Evolutionary conservation across 2,888 invertebrate genomes (phyloP), one percentile per base, ranked within the genome.

Genomic region (Apodemia duryi): DNA sequence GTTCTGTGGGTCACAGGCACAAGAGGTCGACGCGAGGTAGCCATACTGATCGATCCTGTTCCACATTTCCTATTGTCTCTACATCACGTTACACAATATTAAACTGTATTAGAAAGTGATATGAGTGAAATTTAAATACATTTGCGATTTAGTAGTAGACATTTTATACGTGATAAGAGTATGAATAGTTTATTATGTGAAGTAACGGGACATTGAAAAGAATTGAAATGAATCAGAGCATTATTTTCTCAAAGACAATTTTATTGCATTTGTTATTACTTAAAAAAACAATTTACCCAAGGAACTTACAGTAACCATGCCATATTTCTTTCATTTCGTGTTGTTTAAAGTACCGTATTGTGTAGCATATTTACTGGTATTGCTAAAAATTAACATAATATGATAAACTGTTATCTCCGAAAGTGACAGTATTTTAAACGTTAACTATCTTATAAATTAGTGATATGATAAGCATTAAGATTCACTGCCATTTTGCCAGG

Each of bases 1-100:
- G 85, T 83, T 84, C 85, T 88, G 73, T 88, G 77, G 90, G 89
- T 89, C 85, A 88, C 79, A 85, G 82, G 82, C 81, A 70, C 84
- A 84, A 72, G 79, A 76, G 85, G 85, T 84, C 86, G 78, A 67
- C 72, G 77, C 78, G 78, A 76, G 78, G 74, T 71, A 73, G 77
- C 77, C 88, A 86, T 87, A 86, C 78, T 77, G 87, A 89, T 85
- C 74, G 77, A 78, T 78, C 75, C 74, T 69, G 69, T 67, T 69
- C 74, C 66, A 74, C 75, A 73, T 72, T 74, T 74, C 72, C 66
- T 67, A 69, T 68, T 29, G 60, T 65, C 57, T 28, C 63, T 67
- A 67, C 43, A 43, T 46, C 35, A 52, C 51, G 46, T 63, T 10
- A 64, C 51, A 63, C 66, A 61, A 84, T 68, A 76, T 68, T 74